phyloP scores from a whole-genome alignment of 2,113 vertebrate genomes.

The Rhabdomys dilectus region DNA sequence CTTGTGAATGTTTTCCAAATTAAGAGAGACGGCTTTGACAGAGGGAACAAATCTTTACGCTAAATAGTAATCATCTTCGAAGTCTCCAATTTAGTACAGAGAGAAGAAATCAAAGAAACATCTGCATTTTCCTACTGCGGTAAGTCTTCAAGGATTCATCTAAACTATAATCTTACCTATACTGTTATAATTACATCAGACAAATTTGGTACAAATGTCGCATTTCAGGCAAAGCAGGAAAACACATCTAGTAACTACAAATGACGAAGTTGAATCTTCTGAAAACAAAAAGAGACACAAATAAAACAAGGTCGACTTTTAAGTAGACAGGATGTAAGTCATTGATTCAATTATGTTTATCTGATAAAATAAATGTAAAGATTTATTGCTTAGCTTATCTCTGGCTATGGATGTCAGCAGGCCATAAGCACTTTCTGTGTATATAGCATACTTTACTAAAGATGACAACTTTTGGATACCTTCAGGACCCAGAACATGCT shows the following conservation, averaged over 20 bases:
- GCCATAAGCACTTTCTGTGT: not conserved
- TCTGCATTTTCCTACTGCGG: constrained; percentile 25
- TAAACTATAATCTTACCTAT: constrained; percentile 38
- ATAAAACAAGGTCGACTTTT: constrained; percentile 17
- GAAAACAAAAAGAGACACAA: not conserved
- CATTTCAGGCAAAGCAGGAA: constrained; percentile 21
- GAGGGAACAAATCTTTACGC: constrained; percentile 40
- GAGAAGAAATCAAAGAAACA: constrained; percentile 49
- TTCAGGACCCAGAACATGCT: constrained; percentile 10
- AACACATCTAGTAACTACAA: not conserved
- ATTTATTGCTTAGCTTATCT: constrained; percentile 23
- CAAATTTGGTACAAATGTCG: constrained; percentile 16
- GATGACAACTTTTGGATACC: constrained; percentile 48
- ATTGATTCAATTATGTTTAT: constrained; percentile 57
- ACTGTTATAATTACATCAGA: constrained; percentile 40
- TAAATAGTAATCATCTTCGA: constrained; percentile 41
- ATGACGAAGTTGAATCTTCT: not conserved
- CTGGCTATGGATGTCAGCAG: constrained; percentile 1
- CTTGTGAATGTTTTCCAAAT: constrained; percentile 56
- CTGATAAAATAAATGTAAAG: constrained; percentile 60
- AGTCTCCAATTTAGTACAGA: constrained; percentile 14
- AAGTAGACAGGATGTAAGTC: constrained; percentile 48
- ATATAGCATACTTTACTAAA: constrained; percentile 35
- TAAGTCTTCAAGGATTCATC: constrained; percentile 43
- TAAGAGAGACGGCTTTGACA: constrained; percentile 57